These are phyloP conservation scores for Lysandra bellargus DNA, from an alignment of 2,888 invertebrate genomes.

Conservation along the genomic window DNA sequence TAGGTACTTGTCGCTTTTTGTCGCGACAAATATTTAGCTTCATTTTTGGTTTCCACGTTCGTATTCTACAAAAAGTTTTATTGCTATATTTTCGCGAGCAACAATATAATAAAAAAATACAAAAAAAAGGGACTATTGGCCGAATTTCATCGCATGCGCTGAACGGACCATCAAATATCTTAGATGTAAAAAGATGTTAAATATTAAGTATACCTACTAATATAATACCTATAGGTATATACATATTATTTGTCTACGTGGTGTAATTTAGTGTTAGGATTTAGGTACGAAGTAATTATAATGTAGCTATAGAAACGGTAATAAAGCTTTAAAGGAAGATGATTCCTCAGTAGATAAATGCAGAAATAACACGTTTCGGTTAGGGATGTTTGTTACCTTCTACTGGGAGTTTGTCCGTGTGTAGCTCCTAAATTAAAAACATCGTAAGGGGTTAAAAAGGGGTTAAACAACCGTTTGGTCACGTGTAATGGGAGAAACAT, in stretches of 20 bases:
- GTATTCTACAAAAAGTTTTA: too few species aligned
- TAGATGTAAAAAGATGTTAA: too few species aligned
- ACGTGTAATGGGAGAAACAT: not conserved
- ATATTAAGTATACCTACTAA: not conserved
- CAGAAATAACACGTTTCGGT: conserved; percentile 25
- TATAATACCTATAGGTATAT: not conserved
- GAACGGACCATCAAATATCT: too few species aligned
- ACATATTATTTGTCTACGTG: not conserved
- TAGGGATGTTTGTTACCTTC: conserved; percentile 10
- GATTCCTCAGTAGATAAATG: conserved; percentile 21
- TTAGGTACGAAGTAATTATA: not conserved
- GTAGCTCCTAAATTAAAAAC: not conserved
- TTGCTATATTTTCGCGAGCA: too few species aligned
- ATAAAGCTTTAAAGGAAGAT: conserved; percentile 23
- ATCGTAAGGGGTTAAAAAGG: not conserved
- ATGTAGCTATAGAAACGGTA: conserved; percentile 16
- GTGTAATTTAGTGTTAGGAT: not conserved
- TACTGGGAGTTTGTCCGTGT: not conserved
- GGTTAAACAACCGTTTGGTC: not conserved
- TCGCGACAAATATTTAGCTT: too few species aligned
- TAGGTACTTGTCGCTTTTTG: too few species aligned
- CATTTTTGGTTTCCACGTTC: too few species aligned
- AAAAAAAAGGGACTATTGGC: too few species aligned
- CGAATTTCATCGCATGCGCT: too few species aligned
- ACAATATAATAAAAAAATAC: too few species aligned